Conservation (phyloP, 2,888 invertebrate species). For the Dioctria linearis region DNA sequence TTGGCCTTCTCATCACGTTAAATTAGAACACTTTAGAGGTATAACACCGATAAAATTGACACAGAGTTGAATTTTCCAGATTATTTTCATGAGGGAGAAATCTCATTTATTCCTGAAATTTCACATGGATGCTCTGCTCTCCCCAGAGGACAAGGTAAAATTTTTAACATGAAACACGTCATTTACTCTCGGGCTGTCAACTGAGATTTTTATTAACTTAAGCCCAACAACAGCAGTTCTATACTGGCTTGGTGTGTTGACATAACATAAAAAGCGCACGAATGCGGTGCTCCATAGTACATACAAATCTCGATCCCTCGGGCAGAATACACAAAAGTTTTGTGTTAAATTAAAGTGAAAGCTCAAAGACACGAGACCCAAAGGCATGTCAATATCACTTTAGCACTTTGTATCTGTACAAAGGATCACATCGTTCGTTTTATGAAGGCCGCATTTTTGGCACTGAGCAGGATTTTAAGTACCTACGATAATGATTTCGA, state of each 20-base stretch:
- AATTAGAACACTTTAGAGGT: neutral
- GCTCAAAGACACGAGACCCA: neutral
- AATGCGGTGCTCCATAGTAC: neutral
- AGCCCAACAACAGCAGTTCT: neutral
- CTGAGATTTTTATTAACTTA: conserved; percentile 3
- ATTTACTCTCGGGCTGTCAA: neutral
- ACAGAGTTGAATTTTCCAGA: neutral
- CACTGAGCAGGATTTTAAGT: neutral
- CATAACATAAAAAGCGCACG: neutral
- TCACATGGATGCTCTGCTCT: neutral
- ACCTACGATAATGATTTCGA: neutral
- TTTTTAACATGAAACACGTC: conserved; percentile 2
- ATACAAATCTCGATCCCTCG: no score
- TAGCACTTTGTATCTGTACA: neutral
- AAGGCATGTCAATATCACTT: neutral
- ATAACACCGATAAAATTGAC: neutral
- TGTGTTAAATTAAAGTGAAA: conserved; percentile 6
- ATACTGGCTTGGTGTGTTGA: neutral
- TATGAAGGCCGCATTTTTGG: neutral
- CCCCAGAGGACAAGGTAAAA: neutral
- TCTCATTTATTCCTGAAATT: neutral
- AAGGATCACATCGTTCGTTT: neutral
- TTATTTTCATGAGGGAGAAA: conserved; percentile 6
- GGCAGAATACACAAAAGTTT: neutral
- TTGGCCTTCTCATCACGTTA: conserved; percentile 13